Base-by-base conservation (phyloP, 2,113 vertebrate species). In the Notothenia rossii region DNA sequence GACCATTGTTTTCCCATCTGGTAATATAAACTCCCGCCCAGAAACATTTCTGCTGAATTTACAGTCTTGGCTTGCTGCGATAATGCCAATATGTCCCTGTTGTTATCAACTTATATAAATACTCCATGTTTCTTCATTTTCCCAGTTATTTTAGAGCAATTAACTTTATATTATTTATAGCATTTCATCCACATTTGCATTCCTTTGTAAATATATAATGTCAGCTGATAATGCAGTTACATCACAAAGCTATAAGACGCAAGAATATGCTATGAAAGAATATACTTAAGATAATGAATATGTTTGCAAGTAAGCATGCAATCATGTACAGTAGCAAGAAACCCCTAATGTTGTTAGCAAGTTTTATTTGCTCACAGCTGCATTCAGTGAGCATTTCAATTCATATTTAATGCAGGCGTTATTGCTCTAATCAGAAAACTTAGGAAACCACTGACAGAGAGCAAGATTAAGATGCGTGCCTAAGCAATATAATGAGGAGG, bases 1-100 rank as follows among this genome's bases (percentile, higher is more conserved):
- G 54, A 77, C 88, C 65, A 92, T 91, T 90, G 85, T 91, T 88
- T 93, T 62, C 83, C 89, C 92, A 92, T 94, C 92, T 93, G 92
- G 40, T 90, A 46, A 81, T 81, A 63, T 82, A 75, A 87, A 82
- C 50, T 67, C 61, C 51, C 75, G 87, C 75, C 88, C 86, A 87
- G 71, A 72, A 72, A 81, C 72, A 60, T 70, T 86, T 89, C 79
- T 78, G 70, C 83, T 85, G 69, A 86, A 70, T 83, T 79, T 43
- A 70, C 45, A 54, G 66, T 78, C 72, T 63, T 86, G 67, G 53
- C 59, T 40, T 36, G 9, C 8, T 29, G 45, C n/a, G 58, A 29
- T 66, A 29, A 29, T 36, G 20, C 2, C 40, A 50, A 15, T 25
- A 48, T 11, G 65, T 17, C 40, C 36, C 25, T 58, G 33, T 10